Conservation (phyloP, 2,888 invertebrate species). For the Lamellibrachia columna region DNA sequence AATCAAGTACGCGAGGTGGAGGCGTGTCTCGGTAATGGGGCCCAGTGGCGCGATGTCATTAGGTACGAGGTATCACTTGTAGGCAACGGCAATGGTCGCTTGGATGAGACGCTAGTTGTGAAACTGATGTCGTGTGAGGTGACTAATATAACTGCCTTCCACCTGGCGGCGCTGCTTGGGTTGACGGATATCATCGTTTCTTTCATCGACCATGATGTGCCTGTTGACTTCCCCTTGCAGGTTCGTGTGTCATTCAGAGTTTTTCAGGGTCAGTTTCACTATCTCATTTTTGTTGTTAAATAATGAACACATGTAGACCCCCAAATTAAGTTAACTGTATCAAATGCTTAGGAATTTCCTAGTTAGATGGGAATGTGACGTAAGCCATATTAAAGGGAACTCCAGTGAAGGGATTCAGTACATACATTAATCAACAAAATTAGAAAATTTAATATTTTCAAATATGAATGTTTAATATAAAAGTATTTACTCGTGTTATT, state of each 20-base stretch:
- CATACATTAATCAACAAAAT: too few relatives aligned
- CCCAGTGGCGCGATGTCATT: not conserved
- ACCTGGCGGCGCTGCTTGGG: conserved; percentile 42
- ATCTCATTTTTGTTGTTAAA: not conserved
- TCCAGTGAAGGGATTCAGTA: too few relatives aligned
- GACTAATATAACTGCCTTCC: conserved; percentile 36
- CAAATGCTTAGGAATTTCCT: not conserved
- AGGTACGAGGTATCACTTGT: not conserved
- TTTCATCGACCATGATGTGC: conserved; percentile 26
- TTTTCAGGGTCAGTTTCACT: not conserved
- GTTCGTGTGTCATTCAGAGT: not conserved
- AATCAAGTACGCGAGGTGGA: not conserved
- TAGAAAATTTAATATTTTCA: too few relatives aligned
- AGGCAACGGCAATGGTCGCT: not conserved
- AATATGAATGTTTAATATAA: too few relatives aligned
- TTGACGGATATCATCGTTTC: conserved; percentile 30
- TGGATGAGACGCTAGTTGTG: not conserved
- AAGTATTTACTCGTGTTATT: too few relatives aligned
- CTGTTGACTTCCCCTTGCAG: not conserved
- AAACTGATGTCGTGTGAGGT: conserved; percentile 40
- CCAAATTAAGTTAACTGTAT: not conserved
- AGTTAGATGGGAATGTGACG: not conserved
- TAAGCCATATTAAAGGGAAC: not conserved
- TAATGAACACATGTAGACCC: not conserved
- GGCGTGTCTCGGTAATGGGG: not conserved